Evolutionary conservation across 2,113 vertebrate species (phyloP), one percentile per base, ranked within the genome.

Genomic region (Ifrita kowaldi): DNA sequence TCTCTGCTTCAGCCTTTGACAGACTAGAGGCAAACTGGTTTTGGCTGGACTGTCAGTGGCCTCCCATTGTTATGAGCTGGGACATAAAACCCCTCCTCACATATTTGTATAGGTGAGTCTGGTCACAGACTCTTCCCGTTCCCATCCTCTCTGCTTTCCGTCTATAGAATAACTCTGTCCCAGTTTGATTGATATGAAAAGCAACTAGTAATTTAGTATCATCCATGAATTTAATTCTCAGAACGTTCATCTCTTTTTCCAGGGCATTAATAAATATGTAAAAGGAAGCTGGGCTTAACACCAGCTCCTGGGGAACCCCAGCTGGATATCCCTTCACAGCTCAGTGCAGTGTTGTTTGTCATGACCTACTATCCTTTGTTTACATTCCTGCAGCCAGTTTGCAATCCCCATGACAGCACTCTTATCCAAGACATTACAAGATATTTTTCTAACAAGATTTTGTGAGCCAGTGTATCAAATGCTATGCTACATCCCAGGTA

Each of bases 361-460:
- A 78, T 75, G 76, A 94, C 68, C 95, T 88, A 78, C 68, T 91
- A 85, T 93, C 67, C 59, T 90, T 78, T 93, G 64, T 75, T 94
- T 92, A 56, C 71, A 50, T 84, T 84, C 68, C 60, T 93, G 69
- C 60, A 84, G 79, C 68, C 16, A 10, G 64, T 78, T 86, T 94
- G 65, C 82, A 81, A 79, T 89, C 76, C 83, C 69, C 88, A 71
- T 46, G 76, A 68, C 75, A 86, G 70, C 59, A 76, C 35, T 78
- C 39, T 77, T 49, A 59, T 47, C 63, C 68, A 94, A 90, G 79
- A 64, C 47, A 71, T 88, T 90, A 69, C 41, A 64, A 95, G 84
- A 75, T 84, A 92, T 87, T 96, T 96, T 93, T 90, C 76, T 90
- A 81, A 60, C 84, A 90, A 81, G 60, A 87, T 93, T 89, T 96